Percentiles rank a stretch among this genome's conserved stretches.
Evolutionary conservation across 2,888 invertebrate species (phyloP).

Genomic region (Tenodera sinensis): DNA sequence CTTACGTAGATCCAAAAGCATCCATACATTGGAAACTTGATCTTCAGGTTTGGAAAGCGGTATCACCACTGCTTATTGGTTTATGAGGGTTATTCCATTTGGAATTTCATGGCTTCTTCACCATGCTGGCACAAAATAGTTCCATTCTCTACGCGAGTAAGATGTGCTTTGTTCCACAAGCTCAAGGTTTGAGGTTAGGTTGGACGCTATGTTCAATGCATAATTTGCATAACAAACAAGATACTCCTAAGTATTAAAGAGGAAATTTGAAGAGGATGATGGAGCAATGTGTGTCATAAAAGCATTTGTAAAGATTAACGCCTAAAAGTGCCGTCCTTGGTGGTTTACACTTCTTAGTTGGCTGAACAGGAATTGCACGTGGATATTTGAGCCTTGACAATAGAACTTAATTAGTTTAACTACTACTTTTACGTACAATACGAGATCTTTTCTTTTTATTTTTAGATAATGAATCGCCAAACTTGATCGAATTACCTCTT

Average conservation of each 20-base stretch:
- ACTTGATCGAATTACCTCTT: not conserved
- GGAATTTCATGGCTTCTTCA: not conserved
- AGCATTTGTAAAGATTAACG: not conserved
- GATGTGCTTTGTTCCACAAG: not conserved
- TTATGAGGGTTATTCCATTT: not conserved
- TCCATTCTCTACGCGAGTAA: not conserved
- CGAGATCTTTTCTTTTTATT: not conserved
- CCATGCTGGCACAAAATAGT: not conserved
- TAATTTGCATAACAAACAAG: constrained; percentile 10
- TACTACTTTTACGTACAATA: no score
- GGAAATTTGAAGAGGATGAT: not conserved
- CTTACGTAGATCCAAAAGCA: not conserved
- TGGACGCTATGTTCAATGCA: not conserved
- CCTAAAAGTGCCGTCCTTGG: not conserved
- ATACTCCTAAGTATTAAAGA: not conserved
- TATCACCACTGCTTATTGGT: not conserved
- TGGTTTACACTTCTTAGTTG: not conserved
- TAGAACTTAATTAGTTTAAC: not conserved
- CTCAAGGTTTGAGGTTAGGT: not conserved
- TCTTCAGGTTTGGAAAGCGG: not conserved
- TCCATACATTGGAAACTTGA: not conserved
- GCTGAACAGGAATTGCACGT: not conserved
- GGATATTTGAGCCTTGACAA: not conserved
- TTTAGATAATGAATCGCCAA: not conserved
- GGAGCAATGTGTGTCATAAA: not conserved